Evolutionary conservation across 1,140 invertebrate species (phyloP), one percentile per base, ranked within the genome.

Genomic region (Leptinotarsa texana): DNA sequence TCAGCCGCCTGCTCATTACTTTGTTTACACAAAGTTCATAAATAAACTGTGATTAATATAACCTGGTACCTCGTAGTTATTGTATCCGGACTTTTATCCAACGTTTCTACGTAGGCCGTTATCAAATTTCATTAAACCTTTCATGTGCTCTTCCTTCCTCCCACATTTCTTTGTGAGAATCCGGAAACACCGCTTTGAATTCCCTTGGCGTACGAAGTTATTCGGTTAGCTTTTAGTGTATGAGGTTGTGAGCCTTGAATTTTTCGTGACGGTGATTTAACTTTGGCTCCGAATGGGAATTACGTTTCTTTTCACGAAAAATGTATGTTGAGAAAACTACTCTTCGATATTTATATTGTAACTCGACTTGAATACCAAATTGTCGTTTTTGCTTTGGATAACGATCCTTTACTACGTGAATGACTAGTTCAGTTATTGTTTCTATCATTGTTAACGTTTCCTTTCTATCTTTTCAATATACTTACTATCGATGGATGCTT

Each of bases 61-160:
- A 57, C 6, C 51, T 18, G 51, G 51, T 57, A 57, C 51, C 51
- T 57, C n/a, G n/a, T 57, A 57, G 51, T 15, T 57, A 57, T 57
- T 57, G 51, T 57, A 17, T 57, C 51, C 51, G 51, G 51, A 57
- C 5, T 15, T 17, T 57, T 18, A 18, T 57, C 2, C 15, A 17
- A 57, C 51, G n/a, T 57, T 42, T 8, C 33, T 42, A 42, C 51
- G n/a, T 57, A 57, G 15, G n/a, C 51, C 51, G n/a, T 57, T 57
- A 57, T 57, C 51, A 57, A 57, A 57, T 57, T 57, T 57, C 51
- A 57, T 57, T 57, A 57, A 57, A 57, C 51, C 51, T 57, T 57
- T 57, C 51, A 57, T 57, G 51, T 57, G 51, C 51, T 18, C 51
- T 57, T 18, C 15, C 51, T 57, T 57, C 51, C 51, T 57, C n/a